A percentile compares a stretch with the other conserved stretches of the same genome.
These are phyloP conservation scores for Diadema setosum DNA, from an alignment of 35 echinoderm and acorn worm genomes.

Conservation along the genomic window DNA sequence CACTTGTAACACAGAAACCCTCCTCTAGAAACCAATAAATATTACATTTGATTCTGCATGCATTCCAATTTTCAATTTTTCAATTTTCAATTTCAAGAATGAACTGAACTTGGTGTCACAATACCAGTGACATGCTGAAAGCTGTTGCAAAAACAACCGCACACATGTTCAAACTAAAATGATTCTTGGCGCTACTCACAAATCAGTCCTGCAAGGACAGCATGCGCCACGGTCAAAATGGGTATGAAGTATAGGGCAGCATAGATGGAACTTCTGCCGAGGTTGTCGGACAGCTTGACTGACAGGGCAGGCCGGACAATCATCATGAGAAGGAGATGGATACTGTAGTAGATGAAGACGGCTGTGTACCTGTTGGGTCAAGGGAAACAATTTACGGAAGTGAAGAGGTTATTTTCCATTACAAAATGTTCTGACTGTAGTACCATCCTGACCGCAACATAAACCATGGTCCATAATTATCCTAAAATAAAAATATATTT, in stretches of 20 bases:
- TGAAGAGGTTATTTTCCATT: background rate
- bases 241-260: constrained; percentile 97
- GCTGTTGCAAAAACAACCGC: too few species aligned
- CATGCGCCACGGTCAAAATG: constrained; percentile 79
- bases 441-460: too few species aligned
- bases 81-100: too few species aligned
- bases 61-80: too few species aligned
- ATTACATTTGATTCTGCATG: too few species aligned
- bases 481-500: too few species aligned
- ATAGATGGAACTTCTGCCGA: constrained; percentile 86
- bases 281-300: constrained; percentile 79
- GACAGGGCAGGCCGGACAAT: constrained; percentile 80
- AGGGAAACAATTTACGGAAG: background rate
- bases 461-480: too few species aligned
- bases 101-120: too few species aligned
- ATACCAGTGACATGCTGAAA: too few species aligned
- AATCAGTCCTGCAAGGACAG: constrained; percentile 83
- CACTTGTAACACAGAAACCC: too few species aligned
- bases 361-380: constrained; percentile 67
- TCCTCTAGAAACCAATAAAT: background rate
- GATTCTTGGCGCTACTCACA: constrained; percentile 61
- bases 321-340: constrained; percentile 88
- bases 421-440: too few species aligned
- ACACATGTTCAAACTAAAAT: too few species aligned
- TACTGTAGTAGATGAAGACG: constrained; percentile 77